A percentile compares a stretch with the other conserved stretches of the same genome.
These are phyloP conservation scores for Oegoconia quadripuncta DNA, from an alignment of 2,888 invertebrate genomes.

Conservation along the genomic window DNA sequence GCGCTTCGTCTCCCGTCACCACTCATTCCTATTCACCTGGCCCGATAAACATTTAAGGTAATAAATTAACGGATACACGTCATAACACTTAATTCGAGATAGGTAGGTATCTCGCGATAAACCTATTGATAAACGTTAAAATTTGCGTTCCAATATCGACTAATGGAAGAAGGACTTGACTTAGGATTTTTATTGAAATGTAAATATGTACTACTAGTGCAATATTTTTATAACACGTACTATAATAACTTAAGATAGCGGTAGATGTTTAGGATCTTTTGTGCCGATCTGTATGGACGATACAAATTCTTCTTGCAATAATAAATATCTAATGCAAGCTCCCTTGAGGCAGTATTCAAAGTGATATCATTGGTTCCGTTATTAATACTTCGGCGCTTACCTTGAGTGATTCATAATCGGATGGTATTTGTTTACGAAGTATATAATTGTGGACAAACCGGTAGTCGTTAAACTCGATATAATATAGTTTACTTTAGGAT, in stretches of 20 bases:
- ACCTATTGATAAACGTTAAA: conserved; percentile 8
- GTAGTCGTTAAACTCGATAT: conserved; percentile 4
- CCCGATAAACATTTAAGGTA: conserved; percentile 61
- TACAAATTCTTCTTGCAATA: background rate
- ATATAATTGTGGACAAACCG: background rate
- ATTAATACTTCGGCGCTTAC: background rate
- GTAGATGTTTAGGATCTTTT: conserved; percentile 34
- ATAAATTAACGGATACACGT: conserved; percentile 3
- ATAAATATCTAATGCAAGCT: no score
- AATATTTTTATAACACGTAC: conserved; percentile 47
- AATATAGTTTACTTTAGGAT: no score
- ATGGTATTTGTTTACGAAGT: conserved; percentile 4
- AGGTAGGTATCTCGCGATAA: conserved; percentile 21
- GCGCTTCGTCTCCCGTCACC: conserved; percentile 63
- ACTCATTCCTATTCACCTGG: conserved; percentile 55
- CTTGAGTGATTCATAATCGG: background rate
- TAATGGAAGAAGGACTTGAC: conserved; percentile 25
- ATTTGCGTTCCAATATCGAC: conserved; percentile 25
- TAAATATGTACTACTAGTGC: conserved; percentile 43
- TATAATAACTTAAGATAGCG: conserved; percentile 21
- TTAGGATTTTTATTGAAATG: conserved; percentile 28
- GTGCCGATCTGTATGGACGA: conserved; percentile 22
- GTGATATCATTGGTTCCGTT: no score
- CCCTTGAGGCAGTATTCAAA: no score
- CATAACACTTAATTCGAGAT: conserved; percentile 2